Evolutionary conservation across 1,140 invertebrate genomes (phyloP).

Genomic region (Parapsyche elsis): DNA sequence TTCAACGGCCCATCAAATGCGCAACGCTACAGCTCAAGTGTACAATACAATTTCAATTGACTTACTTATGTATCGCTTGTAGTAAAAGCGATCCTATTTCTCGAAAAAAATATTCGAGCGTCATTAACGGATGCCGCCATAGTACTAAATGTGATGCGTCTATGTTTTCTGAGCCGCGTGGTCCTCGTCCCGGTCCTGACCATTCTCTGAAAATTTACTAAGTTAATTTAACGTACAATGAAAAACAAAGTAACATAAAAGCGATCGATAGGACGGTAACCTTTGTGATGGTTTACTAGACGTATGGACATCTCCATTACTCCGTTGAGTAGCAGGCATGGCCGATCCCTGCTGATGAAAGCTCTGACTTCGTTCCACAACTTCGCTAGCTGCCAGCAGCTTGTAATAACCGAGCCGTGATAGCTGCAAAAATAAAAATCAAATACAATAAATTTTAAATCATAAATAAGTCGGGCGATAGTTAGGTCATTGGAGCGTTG

Average conservation of each 20-base stretch:
- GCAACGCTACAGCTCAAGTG: neutral
- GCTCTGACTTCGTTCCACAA: neutral
- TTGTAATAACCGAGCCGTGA: constrained; percentile 67
- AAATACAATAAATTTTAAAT: too few species aligned
- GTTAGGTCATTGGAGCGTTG: too few species aligned
- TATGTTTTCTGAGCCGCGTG: neutral
- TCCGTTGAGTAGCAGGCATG: constrained; percentile 53
- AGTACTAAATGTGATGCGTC: constrained; percentile 75
- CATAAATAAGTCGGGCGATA: too few species aligned
- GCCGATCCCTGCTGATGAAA: constrained; percentile 26
- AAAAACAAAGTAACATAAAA: constrained; percentile 3
- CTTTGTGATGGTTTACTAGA: constrained; percentile 32
- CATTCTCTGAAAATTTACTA: constrained; percentile 43
- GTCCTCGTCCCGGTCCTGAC: constrained; percentile 51
- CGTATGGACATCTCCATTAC: constrained; percentile 60
- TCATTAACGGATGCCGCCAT: constrained; percentile 87
- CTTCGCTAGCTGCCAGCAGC: constrained; percentile 62
- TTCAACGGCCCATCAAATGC: too few species aligned
- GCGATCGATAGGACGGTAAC: constrained; percentile 12
- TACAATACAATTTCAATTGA: constrained; percentile 25
- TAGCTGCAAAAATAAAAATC: constrained; percentile 58
- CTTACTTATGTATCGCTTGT: constrained; percentile 62
- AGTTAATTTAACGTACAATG: neutral
- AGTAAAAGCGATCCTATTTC: constrained; percentile 75
- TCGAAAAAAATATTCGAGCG: constrained; percentile 84